Percentiles rank a stretch among this genome's conserved stretches.
Evolutionary conservation across 2,888 invertebrate genomes (phyloP).

Genomic region (Ophonus ardosiacus): DNA sequence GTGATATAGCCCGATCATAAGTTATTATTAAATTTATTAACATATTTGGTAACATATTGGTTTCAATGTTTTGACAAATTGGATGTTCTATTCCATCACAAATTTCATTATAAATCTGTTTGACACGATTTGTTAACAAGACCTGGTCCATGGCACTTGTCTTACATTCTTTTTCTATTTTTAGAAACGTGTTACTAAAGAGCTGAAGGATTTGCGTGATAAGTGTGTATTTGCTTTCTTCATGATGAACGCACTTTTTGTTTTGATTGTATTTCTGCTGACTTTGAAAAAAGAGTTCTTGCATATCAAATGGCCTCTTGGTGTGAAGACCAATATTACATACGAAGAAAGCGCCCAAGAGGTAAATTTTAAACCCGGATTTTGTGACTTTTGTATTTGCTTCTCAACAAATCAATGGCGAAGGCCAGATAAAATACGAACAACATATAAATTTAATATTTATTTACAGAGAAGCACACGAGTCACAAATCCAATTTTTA

Average conservation of each 20-base stretch:
- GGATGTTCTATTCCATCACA: too few species aligned
- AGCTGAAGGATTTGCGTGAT: slow-evolving; percentile 96
- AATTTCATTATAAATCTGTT: too few species aligned
- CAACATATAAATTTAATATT: neutral
- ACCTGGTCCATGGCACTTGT: slow-evolving; percentile 1
- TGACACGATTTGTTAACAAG: too few species aligned
- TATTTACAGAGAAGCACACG: slow-evolving; percentile 2
- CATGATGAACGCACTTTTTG: slow-evolving; percentile 99
- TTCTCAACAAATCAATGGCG: slow-evolving; percentile 18
- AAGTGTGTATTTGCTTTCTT: slow-evolving; percentile 97
- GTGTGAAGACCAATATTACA: slow-evolving; percentile 95
- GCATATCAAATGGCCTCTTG: slow-evolving; percentile 97
- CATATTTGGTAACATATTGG: too few species aligned
- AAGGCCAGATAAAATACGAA: neutral
- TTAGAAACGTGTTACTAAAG: slow-evolving; percentile 93
- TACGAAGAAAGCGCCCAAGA: slow-evolving; percentile 93
- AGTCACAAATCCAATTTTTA: slow-evolving; percentile 58
- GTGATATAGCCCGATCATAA: neutral
- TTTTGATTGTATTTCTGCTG: slow-evolving; percentile 98
- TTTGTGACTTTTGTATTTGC: slow-evolving; percentile 65
- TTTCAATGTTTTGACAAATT: too few species aligned
- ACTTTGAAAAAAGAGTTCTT: slow-evolving; percentile 98
- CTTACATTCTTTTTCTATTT: slow-evolving; percentile 72
- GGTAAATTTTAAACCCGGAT: slow-evolving; percentile 81
- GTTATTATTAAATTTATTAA: too few species aligned